phyloP scores from a whole-genome alignment of 2,888 invertebrate species.

The Harpagoxenus sublaevis region DNA sequence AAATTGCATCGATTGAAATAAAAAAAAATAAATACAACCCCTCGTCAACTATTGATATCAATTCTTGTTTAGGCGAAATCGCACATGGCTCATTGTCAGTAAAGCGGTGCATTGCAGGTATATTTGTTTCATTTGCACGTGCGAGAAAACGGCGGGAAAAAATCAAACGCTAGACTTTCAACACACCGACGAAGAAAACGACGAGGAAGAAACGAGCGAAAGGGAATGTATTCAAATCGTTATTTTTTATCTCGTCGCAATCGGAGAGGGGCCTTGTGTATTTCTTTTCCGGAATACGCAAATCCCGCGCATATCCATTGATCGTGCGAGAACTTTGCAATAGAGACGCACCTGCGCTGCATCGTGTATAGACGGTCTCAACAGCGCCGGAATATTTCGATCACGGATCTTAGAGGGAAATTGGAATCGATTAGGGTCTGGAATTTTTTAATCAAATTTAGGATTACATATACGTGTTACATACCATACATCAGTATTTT shows the following conservation, averaged over 20 bases:
- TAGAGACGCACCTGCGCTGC: conserved; percentile 24
- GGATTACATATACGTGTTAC: background rate
- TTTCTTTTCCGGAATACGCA: conserved; percentile 16
- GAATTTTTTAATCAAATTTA: background rate
- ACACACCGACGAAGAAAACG: background rate
- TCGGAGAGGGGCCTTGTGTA: conserved; percentile 9
- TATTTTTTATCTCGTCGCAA: conserved; percentile 45
- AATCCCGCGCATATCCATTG: conserved; percentile 11
- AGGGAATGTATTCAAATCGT: conserved; percentile 49
- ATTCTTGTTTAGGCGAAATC: background rate
- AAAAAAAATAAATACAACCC: background rate
- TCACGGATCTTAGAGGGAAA: background rate
- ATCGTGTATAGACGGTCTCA: background rate
- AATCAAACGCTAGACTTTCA: conserved; percentile 12
- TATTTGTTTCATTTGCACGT: conserved; percentile 16
- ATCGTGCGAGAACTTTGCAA: conserved; percentile 30
- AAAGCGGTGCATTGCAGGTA: background rate
- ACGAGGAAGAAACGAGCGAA: background rate
- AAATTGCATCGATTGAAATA: background rate
- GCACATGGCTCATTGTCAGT: background rate
- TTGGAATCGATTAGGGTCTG: background rate
- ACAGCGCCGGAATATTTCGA: background rate
- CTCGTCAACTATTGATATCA: background rate
- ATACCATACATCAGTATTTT: no score
- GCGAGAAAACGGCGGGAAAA: conserved; percentile 20